Conservation (phyloP, 1,140 invertebrate species). For the Drosophila dunni region DNA sequence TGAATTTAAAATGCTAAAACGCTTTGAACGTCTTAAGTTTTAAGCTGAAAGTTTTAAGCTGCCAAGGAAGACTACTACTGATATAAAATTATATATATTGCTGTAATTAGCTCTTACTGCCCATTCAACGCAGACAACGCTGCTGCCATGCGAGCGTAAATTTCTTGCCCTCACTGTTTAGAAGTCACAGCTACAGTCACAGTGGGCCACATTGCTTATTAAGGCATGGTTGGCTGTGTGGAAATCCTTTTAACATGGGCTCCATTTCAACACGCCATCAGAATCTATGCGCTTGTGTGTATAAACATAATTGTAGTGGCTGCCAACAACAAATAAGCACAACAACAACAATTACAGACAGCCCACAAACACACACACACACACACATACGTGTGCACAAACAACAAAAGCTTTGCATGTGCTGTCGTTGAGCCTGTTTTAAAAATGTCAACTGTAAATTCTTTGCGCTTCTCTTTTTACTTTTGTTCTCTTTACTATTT, state of each 20-base stretch:
- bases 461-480: constrained; percentile 28
- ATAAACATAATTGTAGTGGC: constrained; percentile 67
- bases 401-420: constrained; percentile 12
- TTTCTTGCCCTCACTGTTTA: constrained; percentile 48
- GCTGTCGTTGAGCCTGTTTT: constrained; percentile 45
- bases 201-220: constrained; percentile 54
- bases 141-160: constrained; percentile 44
- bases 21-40: too few species aligned
- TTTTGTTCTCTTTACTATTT: constrained; percentile 3
- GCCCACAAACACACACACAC: constrained; percentile 54
- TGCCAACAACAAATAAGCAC: constrained; percentile 47
- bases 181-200: background rate
- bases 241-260: constrained; percentile 58
- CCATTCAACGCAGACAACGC: too few species aligned
- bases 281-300: constrained; percentile 54
- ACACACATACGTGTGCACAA: constrained; percentile 11
- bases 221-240: constrained; percentile 27
- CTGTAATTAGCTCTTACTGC: too few species aligned
- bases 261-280: constrained; percentile 67
- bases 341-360: constrained; percentile 39
- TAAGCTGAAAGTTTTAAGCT: too few species aligned
- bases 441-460: constrained; percentile 73
- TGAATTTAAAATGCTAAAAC: too few species aligned
- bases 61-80: too few species aligned
- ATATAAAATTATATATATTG: too few species aligned